Percentiles rank a stretch among this genome's conserved stretches.
phyloP scores from a whole-genome alignment of 2,113 vertebrate genomes.

The Sylvia atricapilla region DNA sequence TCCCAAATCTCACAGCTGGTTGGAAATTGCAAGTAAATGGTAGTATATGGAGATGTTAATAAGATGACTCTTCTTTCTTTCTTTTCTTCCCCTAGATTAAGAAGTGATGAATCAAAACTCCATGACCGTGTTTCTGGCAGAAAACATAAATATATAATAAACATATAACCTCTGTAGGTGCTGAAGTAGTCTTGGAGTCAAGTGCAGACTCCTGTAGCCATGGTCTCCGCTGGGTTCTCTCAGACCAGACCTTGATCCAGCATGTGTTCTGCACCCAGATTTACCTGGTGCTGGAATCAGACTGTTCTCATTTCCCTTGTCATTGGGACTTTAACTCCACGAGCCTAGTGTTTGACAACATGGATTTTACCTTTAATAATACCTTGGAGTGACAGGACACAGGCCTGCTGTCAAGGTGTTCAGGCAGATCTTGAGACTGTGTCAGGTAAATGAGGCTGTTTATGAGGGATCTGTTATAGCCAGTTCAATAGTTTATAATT shows the following conservation, averaged over 20 bases:
- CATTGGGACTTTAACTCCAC: background rate
- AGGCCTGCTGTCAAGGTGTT: background rate
- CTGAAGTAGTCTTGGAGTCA: background rate
- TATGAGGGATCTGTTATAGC: slow-evolving; percentile 30
- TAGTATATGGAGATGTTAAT: background rate
- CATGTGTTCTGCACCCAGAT: fast-evolving
- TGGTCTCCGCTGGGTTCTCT: background rate
- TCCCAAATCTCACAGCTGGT: background rate
- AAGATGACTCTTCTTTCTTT: background rate
- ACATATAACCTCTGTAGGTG: background rate
- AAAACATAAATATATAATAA: background rate
- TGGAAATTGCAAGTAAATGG: background rate
- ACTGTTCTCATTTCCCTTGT: background rate
- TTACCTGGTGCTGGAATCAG: fast-evolving
- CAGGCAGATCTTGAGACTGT: background rate
- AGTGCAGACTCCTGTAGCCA: background rate
- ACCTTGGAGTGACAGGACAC: background rate
- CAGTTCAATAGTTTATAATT: slow-evolving; percentile 47
- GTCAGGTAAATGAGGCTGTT: slow-evolving; percentile 49
- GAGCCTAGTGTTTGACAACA: background rate
- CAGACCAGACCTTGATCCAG: background rate
- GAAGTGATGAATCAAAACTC: background rate
- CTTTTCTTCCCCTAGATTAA: background rate
- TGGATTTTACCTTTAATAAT: background rate
- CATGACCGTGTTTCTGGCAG: background rate